Percentiles rank a stretch among this genome's conserved stretches.
Conservation (phyloP, 1,140 invertebrate species). For the Eriosoma lanigerum region DNA sequence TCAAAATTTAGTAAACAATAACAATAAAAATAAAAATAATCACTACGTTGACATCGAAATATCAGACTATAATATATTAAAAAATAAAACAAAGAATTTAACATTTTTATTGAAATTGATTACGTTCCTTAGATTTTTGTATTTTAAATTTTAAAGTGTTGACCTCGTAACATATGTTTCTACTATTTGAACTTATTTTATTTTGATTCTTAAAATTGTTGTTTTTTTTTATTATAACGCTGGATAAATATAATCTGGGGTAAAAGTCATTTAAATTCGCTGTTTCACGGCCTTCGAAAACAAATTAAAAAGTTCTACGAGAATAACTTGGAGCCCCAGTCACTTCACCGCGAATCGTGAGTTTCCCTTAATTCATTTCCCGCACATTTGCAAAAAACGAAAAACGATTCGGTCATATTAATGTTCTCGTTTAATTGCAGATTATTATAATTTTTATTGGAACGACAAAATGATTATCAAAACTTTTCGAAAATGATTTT, state of each 20-base stretch:
- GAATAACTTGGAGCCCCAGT: conserved; percentile 14
- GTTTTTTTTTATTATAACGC: conserved; percentile 8
- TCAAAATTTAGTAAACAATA: neutral
- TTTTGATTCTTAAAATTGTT: neutral
- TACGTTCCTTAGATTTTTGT: conserved; percentile 1
- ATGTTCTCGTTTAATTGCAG: conserved; percentile 23
- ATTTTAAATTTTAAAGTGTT: too few relatives aligned
- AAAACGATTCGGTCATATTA: conserved; percentile 36
- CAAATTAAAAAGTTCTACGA: conserved; percentile 48
- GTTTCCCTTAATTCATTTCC: conserved; percentile 27
- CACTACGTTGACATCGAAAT: neutral
- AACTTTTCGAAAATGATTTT: conserved; percentile 16
- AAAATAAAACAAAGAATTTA: neutral
- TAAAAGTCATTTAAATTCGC: conserved; percentile 44
- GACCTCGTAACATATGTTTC: conserved; percentile 15
- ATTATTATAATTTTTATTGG: conserved; percentile 27
- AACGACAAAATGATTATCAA: conserved; percentile 25
- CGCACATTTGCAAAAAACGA: conserved; percentile 12
- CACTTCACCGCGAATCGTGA: neutral
- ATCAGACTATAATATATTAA: neutral
- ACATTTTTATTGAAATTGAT: conserved; percentile 6
- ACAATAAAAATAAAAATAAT: neutral
- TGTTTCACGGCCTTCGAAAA: conserved; percentile 33
- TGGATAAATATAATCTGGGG: conserved; percentile 21
- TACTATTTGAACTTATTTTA: neutral